These are phyloP conservation scores for Drosophila teissieri DNA, from an alignment of 1,140 invertebrate species.

Conservation along the genomic window DNA sequence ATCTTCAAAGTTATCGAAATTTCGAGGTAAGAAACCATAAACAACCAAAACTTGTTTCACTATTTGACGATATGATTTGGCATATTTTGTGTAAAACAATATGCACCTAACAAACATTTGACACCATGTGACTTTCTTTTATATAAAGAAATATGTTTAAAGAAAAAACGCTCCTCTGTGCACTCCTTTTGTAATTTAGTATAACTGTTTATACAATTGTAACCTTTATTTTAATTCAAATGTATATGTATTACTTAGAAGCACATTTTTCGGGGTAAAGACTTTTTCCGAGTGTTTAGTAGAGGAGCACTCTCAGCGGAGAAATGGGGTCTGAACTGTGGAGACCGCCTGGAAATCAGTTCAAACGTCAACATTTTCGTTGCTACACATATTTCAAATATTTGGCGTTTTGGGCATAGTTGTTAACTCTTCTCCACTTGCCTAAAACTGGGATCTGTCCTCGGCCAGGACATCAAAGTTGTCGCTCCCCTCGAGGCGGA, in stretches of 20 bases:
- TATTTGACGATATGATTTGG: no score
- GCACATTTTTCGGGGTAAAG: not conserved
- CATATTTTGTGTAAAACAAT: no score
- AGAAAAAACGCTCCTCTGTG: no score
- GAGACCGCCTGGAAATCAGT: conserved; percentile 33
- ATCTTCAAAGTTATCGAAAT: not conserved
- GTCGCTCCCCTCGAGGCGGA: conserved; percentile 52
- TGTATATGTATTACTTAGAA: no score
- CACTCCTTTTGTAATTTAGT: no score
- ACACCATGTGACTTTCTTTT: no score
- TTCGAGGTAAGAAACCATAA: not conserved
- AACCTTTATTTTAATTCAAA: no score
- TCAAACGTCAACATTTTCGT: conserved; percentile 51
- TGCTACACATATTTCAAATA: conserved; percentile 74
- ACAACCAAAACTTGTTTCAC: not conserved
- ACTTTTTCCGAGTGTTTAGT: not conserved
- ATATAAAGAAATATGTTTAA: no score
- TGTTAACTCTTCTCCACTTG: conserved; percentile 46
- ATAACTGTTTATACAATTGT: no score
- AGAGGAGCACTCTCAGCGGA: conserved; percentile 9
- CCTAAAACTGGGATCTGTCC: conserved; percentile 7
- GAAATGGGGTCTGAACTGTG: not conserved
- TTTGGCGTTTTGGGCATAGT: conserved; percentile 62
- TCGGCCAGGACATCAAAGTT: conserved; percentile 60
- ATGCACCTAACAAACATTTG: no score